Conservation (phyloP, 2,888 invertebrate genomes). For the Trichogramma evanescens region DNA sequence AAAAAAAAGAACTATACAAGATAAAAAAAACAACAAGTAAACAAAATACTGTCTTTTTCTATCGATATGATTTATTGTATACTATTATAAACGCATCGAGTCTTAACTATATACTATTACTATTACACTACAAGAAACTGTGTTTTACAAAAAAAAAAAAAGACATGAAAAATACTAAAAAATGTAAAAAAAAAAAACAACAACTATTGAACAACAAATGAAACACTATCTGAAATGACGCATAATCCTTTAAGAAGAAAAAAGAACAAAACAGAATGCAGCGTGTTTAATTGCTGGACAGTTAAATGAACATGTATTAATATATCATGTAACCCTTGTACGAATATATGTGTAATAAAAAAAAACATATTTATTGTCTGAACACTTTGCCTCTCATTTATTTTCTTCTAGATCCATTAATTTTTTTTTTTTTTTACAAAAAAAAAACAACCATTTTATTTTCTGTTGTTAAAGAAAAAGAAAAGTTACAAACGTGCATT, state of each 20-base stretch:
- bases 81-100: slow-evolving; percentile 27
- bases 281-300: slow-evolving; percentile 49
- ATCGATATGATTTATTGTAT: too few relatives aligned
- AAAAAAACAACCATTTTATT: not conserved
- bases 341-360: slow-evolving; percentile 48
- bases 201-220: slow-evolving; percentile 12
- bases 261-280: slow-evolving; percentile 35
- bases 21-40: too few relatives aligned
- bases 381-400: slow-evolving; percentile 15
- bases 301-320: slow-evolving; percentile 48
- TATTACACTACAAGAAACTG: slow-evolving; percentile 18
- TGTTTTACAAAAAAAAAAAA: slow-evolving; percentile 13
- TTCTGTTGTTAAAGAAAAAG: not conserved
- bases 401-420: not conserved
- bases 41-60: too few relatives aligned
- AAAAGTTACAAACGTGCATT: not conserved
- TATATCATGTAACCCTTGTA: slow-evolving; percentile 48
- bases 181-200: slow-evolving; percentile 6
- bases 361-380: slow-evolving; percentile 48
- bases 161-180: not conserved
- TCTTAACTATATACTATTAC: slow-evolving; percentile 12
- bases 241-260: slow-evolving; percentile 24
- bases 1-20: too few relatives aligned
- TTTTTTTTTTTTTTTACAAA: not conserved
- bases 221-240: slow-evolving; percentile 4